phyloP scores from a whole-genome alignment of 2,113 vertebrate species.

The Lampris incognitus region DNA sequence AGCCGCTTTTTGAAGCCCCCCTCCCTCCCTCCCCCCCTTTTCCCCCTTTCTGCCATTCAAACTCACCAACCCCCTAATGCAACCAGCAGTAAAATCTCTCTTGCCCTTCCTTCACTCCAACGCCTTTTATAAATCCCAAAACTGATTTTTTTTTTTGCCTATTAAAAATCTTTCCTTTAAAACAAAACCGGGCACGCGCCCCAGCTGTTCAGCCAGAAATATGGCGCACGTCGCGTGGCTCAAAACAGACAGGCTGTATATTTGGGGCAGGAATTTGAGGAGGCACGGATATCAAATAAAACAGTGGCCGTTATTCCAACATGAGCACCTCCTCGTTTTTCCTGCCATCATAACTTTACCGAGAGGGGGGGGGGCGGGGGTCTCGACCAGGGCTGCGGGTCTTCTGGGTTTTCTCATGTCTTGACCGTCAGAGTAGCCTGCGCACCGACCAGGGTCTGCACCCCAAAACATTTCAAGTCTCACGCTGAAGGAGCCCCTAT shows the following conservation, averaged over 20 bases:
- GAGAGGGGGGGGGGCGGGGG: too few species aligned
- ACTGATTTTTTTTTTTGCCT: conserved; percentile 62
- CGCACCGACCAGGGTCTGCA: too few species aligned
- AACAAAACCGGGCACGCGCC: conserved; percentile 45
- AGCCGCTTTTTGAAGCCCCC: conserved; percentile 82
- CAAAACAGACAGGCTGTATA: too few species aligned
- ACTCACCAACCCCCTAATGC: conserved; percentile 57
- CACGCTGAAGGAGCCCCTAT: too few species aligned
- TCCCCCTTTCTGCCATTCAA: conserved; percentile 75
- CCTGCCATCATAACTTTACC: too few species aligned
- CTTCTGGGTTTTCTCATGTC: too few species aligned
- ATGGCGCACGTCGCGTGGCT: too few species aligned
- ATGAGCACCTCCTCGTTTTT: neutral
- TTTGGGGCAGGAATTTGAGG: conserved; percentile 49
- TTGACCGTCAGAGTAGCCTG: too few species aligned
- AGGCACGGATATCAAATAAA: conserved; percentile 29
- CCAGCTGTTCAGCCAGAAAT: conserved; percentile 46
- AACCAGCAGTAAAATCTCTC: conserved; percentile 64
- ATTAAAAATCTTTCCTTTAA: conserved; percentile 72
- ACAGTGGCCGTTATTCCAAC: conserved; percentile 31
- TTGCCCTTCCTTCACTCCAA: conserved; percentile 43
- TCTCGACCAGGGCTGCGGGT: too few species aligned
- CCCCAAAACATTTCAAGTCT: too few species aligned
- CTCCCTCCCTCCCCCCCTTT: too few species aligned
- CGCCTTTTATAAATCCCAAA: conserved; percentile 54